Base-by-base conservation (phyloP, 2,797 vertebrate genomes). In the Dipus sagitta region DNA sequence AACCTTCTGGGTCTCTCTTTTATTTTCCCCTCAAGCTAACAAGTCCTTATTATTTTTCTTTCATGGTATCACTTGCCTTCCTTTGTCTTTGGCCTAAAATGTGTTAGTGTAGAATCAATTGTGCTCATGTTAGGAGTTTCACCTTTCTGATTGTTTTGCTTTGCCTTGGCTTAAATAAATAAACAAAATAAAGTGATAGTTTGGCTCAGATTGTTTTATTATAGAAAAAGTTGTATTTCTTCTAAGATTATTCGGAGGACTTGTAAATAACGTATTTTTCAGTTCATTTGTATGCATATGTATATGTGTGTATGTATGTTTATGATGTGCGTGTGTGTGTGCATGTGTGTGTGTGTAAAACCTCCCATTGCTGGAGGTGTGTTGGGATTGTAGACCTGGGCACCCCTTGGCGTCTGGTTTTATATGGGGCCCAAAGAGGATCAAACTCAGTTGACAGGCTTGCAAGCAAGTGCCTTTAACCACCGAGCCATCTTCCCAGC, bases 81-180 rank as follows among this genome's bases (percentile, higher is more conserved):
- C n/a, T 62, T 14, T 47, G 47, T 47, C 47, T 47, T 86, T 86
- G 91, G 78, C 85, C 70, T 94, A 83, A 76, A 90, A 87, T 88
- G 42, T 60, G 72, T 88, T 76, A 58, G 67, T 85, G 26, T 60
- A 78, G 81, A 89, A 76, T 85, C 94, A 92, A 0, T 20, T 89
- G 6, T 80, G 60, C 80, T 92, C 81, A 89, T 92, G n/a, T 95
- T 80, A 88, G 77, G 88, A 38, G 81, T 91, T 95, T 90, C 88
- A 81, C 52, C 28, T 95, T 94, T 87, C 28, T 80, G 75, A n/a
- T 67, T 82, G 34, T 75, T 68, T 93, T 90, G 21, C 62, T 68
- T 94, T 90, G 14, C 62, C 18, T 81, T 80, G 65, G 54, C 75
- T 84, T 84, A 92, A 93, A 84, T 91, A 91, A 93, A 90, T 94